phyloP scores from a whole-genome alignment of 1,140 invertebrate species.

The Pseudachorutes palmiensis region DNA sequence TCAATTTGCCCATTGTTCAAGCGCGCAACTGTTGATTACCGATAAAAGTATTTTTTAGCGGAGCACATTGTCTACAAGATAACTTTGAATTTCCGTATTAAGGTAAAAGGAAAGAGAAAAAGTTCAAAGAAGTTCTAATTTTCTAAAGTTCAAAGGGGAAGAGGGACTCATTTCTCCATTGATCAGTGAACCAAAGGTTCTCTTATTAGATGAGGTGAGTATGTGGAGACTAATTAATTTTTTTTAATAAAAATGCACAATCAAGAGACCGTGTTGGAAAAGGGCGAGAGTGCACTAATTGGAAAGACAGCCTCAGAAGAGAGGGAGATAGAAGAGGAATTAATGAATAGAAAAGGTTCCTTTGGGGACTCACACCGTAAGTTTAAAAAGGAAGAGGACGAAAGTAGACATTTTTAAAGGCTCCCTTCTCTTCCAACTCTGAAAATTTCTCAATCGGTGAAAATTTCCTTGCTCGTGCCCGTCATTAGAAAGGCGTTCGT shows the following conservation, averaged over 20 bases:
- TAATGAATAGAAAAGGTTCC: constrained; percentile 35
- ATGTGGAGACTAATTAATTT: constrained; percentile 35
- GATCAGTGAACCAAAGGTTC: not conserved
- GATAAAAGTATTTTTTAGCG: no score
- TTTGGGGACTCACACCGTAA: not conserved
- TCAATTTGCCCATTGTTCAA: no score
- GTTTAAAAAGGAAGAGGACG: constrained; percentile 18
- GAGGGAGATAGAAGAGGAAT: constrained; percentile 34
- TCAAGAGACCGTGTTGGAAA: constrained; percentile 14
- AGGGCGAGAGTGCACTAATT: constrained; percentile 31
- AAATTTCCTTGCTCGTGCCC: constrained; percentile 36
- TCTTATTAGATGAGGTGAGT: constrained; percentile 30
- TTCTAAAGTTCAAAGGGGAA: not conserved
- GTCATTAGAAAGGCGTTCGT: constrained; percentile 37
- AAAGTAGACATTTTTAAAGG: constrained; percentile 21
- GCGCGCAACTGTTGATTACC: no score
- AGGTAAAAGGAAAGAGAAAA: no score
- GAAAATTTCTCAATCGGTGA: constrained; percentile 36
- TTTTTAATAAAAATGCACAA: constrained; percentile 35
- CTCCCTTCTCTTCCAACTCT: constrained; percentile 17
- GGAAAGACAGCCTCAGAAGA: constrained; percentile 24
- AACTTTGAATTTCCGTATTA: no score
- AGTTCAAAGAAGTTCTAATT: not conserved
- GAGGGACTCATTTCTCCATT: not conserved
- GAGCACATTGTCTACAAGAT: no score